Conservation (phyloP, 2,797 vertebrate genomes). For the Pachyuromys duprasi region DNA sequence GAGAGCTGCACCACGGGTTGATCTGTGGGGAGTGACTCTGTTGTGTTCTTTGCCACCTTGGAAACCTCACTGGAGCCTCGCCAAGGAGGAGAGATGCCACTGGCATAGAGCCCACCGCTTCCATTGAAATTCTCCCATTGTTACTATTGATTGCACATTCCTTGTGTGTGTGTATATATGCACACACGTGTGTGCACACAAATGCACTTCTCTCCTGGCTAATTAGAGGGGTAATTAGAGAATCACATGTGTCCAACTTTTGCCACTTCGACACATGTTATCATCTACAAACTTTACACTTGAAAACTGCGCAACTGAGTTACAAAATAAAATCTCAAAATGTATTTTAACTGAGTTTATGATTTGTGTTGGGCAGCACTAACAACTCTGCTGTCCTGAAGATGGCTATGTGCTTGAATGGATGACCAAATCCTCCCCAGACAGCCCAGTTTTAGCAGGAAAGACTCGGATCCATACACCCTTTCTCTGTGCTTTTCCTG, state of each 20-base stretch:
- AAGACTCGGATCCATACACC: neutral
- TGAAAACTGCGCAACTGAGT: neutral
- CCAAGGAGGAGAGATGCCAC: too few species aligned
- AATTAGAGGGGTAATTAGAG: neutral
- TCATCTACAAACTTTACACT: neutral
- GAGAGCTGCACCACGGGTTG: neutral
- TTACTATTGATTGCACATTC: rapidly evolving
- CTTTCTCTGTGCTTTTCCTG: neutral
- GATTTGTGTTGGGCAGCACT: neutral
- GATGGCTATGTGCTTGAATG: neutral
- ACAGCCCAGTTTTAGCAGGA: neutral
- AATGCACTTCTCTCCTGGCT: too few species aligned
- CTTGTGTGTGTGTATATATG: too few species aligned
- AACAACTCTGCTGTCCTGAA: neutral
- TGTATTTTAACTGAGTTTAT: neutral
- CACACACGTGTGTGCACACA: too few species aligned
- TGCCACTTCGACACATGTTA: neutral
- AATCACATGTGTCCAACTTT: neutral
- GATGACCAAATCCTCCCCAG: neutral
- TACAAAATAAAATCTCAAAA: neutral
- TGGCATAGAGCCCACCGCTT: too few species aligned
- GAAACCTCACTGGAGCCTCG: neutral
- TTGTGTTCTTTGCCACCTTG: neutral
- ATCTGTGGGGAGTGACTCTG: neutral
- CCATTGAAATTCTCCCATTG: neutral